Evolutionary conservation across 2,888 invertebrate genomes (phyloP).

Genomic region (Hanleya hanleyi): DNA sequence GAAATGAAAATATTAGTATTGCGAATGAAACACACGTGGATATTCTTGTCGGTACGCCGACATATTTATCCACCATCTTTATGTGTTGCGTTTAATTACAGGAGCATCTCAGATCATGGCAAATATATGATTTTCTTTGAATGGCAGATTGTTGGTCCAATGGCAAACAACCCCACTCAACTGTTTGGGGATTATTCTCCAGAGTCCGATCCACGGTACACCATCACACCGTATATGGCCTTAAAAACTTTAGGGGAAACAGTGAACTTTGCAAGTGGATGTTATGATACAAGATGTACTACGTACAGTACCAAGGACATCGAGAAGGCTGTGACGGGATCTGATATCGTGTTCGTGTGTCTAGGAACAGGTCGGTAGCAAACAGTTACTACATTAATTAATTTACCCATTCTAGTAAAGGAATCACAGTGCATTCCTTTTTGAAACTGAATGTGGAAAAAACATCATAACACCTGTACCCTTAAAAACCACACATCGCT

Average conservation of each 20-base stretch:
- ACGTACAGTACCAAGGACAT: constrained; percentile 27
- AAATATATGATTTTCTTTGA: too few relatives aligned
- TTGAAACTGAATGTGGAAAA: too few relatives aligned
- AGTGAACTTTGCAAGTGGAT: constrained; percentile 24
- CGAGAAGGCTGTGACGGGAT: constrained; percentile 17
- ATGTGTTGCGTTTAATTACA: too few relatives aligned
- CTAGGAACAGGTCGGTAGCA: constrained; percentile 33
- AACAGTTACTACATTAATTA: background rate
- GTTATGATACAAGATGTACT: constrained; percentile 16
- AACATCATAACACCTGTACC: too few relatives aligned
- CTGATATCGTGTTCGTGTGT: constrained; percentile 42
- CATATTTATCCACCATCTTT: too few relatives aligned
- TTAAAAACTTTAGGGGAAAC: constrained; percentile 24
- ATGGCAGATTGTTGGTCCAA: constrained; percentile 48
- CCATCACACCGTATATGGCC: constrained; percentile 29
- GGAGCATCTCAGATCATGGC: too few relatives aligned
- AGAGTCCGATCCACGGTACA: constrained; percentile 18
- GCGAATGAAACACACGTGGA: too few relatives aligned
- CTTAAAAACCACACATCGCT: too few relatives aligned
- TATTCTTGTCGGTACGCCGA: too few relatives aligned
- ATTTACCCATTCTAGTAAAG: background rate
- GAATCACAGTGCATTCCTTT: too few relatives aligned
- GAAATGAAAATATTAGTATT: too few relatives aligned
- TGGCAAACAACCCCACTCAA: constrained; percentile 31
- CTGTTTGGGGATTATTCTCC: constrained; percentile 44